Percentiles rank a stretch among this genome's conserved stretches.
Conservation (phyloP, 2,113 vertebrate species). For the Leptodactylus fuscus region DNA sequence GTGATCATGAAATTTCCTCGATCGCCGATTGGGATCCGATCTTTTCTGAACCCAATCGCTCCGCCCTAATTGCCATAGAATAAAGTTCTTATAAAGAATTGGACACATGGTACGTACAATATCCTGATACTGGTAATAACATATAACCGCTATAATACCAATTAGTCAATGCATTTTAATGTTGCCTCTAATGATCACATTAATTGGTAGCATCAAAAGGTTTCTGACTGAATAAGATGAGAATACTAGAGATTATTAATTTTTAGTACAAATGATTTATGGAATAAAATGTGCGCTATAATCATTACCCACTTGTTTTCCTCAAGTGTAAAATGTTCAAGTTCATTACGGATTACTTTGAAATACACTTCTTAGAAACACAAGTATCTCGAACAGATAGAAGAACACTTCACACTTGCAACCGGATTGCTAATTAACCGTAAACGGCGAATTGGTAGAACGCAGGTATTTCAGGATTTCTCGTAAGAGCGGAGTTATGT, state of each 20-base stretch:
- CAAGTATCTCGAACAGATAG: constrained; percentile 34
- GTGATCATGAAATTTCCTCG: no score
- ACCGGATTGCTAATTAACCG: constrained; percentile 46
- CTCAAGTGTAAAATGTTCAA: constrained; percentile 56
- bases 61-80: no score
- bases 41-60: no score
- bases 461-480: constrained; percentile 35
- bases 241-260: constrained; percentile 43
- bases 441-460: constrained; percentile 21
- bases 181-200: not conserved
- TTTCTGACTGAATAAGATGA: constrained; percentile 12
- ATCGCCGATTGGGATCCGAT: no score
- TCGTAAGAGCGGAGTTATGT: not conserved
- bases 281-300: constrained; percentile 7
- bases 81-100: no score
- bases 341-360: constrained; percentile 56
- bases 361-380: constrained; percentile 54
- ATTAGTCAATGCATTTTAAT: not conserved
- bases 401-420: constrained; percentile 41
- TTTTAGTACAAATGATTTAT: constrained; percentile 46
- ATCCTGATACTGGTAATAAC: no score
- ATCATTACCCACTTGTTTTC: constrained; percentile 56
- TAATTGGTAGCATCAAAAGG: constrained; percentile 37
- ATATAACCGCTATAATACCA: not conserved
- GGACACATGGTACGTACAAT: not conserved